Evolutionary conservation across 2,113 vertebrate species (phyloP).

Genomic region (Bufo bufo): DNA sequence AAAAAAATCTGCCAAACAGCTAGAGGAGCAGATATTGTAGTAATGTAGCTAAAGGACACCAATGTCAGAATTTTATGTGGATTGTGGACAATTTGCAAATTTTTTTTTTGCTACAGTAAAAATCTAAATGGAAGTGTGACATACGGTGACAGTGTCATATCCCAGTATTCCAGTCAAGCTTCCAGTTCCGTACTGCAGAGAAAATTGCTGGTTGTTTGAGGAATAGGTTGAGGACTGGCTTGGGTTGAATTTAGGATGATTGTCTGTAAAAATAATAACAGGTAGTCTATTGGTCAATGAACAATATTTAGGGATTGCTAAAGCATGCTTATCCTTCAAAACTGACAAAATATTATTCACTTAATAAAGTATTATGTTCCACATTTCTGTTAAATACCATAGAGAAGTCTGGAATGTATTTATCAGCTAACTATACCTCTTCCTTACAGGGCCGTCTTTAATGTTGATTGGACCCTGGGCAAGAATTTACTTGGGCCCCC

Average conservation of each 20-base stretch:
- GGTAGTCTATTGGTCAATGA: not conserved
- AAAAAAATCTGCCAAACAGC: too few relatives aligned
- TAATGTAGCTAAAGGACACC: too few relatives aligned
- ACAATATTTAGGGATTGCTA: not conserved
- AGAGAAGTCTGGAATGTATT: too few relatives aligned
- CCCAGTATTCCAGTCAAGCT: slow-evolving; percentile 66
- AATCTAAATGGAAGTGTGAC: slow-evolving; percentile 17
- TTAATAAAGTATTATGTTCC: not conserved
- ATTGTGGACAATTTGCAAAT: not conserved
- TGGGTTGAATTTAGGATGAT: slow-evolving; percentile 66
- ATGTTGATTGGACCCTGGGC: too few relatives aligned
- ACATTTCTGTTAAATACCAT: too few relatives aligned
- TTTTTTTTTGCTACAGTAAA: not conserved
- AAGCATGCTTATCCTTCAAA: not conserved
- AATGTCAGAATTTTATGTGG: not conserved
- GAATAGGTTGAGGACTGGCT: slow-evolving; percentile 64
- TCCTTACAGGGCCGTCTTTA: too few relatives aligned
- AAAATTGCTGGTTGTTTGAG: slow-evolving; percentile 62
- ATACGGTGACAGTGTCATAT: slow-evolving; percentile 69
- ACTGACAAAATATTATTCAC: not conserved
- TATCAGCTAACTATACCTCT: too few relatives aligned
- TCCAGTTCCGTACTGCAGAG: slow-evolving; percentile 66
- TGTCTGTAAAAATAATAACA: slow-evolving; percentile 54
- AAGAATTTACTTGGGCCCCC: too few relatives aligned
- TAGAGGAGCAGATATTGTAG: too few relatives aligned